Evolutionary conservation across 2,797 vertebrate genomes (phyloP).

Genomic region (Sebastes umbrosus): DNA sequence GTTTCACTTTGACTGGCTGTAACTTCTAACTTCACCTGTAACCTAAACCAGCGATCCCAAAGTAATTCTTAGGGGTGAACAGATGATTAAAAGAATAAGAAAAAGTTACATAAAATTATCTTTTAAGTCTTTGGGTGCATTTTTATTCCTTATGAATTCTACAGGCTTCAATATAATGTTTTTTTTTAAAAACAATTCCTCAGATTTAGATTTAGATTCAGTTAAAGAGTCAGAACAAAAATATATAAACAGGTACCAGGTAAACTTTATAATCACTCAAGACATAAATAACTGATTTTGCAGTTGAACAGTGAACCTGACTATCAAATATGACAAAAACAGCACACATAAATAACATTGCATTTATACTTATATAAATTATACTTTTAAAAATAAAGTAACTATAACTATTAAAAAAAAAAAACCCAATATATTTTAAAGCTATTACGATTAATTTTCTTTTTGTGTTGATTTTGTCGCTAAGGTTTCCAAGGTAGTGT

Average conservation of each 20-base stretch:
- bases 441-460: too few species aligned
- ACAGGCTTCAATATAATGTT: neutral
- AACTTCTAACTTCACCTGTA: neutral
- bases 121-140: neutral
- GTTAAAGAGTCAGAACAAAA: neutral
- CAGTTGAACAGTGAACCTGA: neutral
- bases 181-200: neutral
- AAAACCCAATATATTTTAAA: rapidly evolving
- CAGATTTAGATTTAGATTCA: neutral
- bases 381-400: neutral
- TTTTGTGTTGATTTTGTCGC: too few species aligned
- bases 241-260: neutral
- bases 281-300: neutral
- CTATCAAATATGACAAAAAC: neutral
- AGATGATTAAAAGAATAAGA: neutral
- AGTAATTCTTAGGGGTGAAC: neutral
- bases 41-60: neutral
- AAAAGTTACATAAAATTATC: neutral
- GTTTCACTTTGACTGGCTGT: neutral
- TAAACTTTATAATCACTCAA: neutral
- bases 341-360: neutral
- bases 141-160: neutral
- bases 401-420: neutral
- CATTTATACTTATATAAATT: neutral
- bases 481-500: too few species aligned